phyloP scores from a whole-genome alignment of 2,888 invertebrate species.

The Drosophila algonquin region DNA sequence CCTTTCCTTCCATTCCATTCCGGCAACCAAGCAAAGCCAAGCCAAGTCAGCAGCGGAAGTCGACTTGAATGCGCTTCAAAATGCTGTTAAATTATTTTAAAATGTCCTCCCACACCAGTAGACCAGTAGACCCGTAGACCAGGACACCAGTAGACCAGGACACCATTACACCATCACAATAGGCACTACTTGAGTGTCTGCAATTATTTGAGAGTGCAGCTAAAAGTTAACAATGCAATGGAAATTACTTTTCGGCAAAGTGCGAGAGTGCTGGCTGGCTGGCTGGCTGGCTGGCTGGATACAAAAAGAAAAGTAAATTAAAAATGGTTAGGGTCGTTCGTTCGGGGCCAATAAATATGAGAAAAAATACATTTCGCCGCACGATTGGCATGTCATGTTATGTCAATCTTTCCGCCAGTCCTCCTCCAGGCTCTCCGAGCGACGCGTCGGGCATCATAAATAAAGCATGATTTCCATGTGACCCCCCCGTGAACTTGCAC shows the following conservation, averaged over 20 bases:
- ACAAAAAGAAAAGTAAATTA: constrained; percentile 40
- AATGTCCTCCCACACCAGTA: constrained; percentile 46
- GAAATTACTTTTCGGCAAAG: constrained; percentile 42
- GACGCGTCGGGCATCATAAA: constrained; percentile 55
- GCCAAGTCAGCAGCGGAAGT: constrained; percentile 70
- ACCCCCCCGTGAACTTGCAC: constrained; percentile 12
- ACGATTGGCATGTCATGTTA: constrained; percentile 61
- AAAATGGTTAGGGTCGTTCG: constrained; percentile 34
- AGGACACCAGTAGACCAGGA: background rate
- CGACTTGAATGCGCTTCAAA: constrained; percentile 77
- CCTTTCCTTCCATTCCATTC: constrained; percentile 37
- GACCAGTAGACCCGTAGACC: no score
- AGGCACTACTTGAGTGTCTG: constrained; percentile 75
- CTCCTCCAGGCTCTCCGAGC: constrained; percentile 8
- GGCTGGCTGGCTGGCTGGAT: constrained; percentile 4
- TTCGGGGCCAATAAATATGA: constrained; percentile 37
- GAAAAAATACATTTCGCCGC: constrained; percentile 38
- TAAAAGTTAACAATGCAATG: constrained; percentile 45
- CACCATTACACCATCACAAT: constrained; percentile 52
- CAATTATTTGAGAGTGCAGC: constrained; percentile 69
- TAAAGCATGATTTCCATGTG: constrained; percentile 57
- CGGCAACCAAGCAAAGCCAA: constrained; percentile 40
- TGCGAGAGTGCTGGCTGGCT: constrained; percentile 5
- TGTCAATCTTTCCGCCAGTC: constrained; percentile 52
- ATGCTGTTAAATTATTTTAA: constrained; percentile 80